Evolutionary conservation across 2,797 vertebrate species (phyloP).

Genomic region (Phoxinus dragarum): DNA sequence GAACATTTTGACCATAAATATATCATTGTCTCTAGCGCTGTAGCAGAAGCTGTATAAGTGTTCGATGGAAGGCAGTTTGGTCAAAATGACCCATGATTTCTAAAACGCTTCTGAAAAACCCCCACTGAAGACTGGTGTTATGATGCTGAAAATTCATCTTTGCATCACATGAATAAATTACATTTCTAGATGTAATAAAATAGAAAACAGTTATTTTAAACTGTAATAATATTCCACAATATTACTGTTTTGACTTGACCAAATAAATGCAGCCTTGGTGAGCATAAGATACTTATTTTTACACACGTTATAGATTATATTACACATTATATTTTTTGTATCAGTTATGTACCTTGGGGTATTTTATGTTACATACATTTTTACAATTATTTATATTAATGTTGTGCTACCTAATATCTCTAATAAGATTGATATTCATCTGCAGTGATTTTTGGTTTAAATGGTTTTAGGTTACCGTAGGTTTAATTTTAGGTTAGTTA

Average conservation of each 20-base stretch:
- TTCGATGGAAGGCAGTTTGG: neutral
- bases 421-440: neutral
- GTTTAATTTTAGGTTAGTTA: neutral
- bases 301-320: neutral
- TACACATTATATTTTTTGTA: neutral
- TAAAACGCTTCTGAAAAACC: too few species aligned
- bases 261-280: neutral
- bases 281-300: neutral
- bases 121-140: neutral
- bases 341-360: neutral
- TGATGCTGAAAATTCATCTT: neutral
- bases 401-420: neutral
- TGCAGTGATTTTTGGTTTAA: neutral
- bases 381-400: neutral
- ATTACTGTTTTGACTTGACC: neutral
- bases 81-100: neutral
- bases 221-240: neutral
- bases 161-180: neutral
- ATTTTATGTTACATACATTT: neutral
- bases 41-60: neutral
- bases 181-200: neutral
- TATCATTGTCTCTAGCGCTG: neutral
- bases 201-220: neutral
- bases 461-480: too few species aligned
- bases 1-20: conserved; percentile 8